These are phyloP conservation scores for Stegophylla sp. DNA, from an alignment of 2,888 invertebrate species.

Conservation along the genomic window DNA sequence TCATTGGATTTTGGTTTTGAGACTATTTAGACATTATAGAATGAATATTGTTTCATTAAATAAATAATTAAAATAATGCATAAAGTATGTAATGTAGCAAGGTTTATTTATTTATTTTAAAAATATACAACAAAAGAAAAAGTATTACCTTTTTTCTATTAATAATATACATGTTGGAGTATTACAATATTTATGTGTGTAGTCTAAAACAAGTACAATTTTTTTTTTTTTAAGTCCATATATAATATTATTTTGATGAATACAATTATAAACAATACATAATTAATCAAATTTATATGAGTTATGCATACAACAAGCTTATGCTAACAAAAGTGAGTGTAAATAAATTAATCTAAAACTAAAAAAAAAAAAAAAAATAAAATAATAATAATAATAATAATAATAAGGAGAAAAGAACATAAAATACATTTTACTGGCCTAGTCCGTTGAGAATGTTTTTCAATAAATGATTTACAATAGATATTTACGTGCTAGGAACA, in stretches of 20 bases:
- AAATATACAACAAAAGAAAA: conserved; percentile 57
- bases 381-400: conserved; percentile 27
- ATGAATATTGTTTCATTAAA: conserved; percentile 34
- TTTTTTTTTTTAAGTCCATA: conserved; percentile 39
- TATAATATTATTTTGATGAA: conserved; percentile 49
- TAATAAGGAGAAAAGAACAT: conserved; percentile 39
- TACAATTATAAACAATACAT: conserved; percentile 43
- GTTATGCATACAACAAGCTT: conserved; percentile 56
- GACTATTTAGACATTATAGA: neutral
- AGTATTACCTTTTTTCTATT: conserved; percentile 45
- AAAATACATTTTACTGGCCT: conserved; percentile 54
- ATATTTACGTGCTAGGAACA: conserved; percentile 58
- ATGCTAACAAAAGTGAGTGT: conserved; percentile 45
- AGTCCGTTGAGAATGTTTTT: conserved; percentile 55
- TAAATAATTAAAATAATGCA: conserved; percentile 33
- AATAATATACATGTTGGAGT: conserved; percentile 52
- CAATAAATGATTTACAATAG: conserved; percentile 54
- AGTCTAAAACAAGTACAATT: conserved; percentile 54
- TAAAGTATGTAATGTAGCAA: conserved; percentile 52
- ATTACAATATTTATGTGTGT: conserved; percentile 44
- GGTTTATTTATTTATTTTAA: conserved; percentile 46
- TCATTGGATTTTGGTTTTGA: too few relatives aligned
- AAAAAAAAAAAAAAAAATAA: conserved; percentile 38
- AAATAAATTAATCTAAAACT: conserved; percentile 56
- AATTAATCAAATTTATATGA: conserved; percentile 43